Evolutionary conservation across 1,140 invertebrate species (phyloP), one percentile per base, ranked within the genome.

Genomic region (Eriosoma lanigerum): DNA sequence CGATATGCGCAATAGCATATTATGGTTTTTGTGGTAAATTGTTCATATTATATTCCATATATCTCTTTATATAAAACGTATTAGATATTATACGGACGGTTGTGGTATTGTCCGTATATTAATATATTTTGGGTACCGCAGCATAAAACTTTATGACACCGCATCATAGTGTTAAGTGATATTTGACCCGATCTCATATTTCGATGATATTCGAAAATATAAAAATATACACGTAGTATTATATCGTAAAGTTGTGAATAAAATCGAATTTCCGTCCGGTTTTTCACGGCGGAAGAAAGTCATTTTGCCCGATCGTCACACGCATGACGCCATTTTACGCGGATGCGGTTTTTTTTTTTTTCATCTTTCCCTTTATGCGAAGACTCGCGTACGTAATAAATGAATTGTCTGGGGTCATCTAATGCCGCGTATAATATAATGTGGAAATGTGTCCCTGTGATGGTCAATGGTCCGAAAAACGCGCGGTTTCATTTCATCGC

Each of bases 401-500:
- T 68, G 48, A 68, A 68, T 68, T 68, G 64, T 26, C 6, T 21
- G 6, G 44, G 21, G 46, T 38, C 17, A 0, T 46, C 64, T 68
- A 68, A 68, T 24, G 1, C n/a, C n/a, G 0, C 13, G 21, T 48
- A 48, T 15, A 21, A 6, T 21, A n/a, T 10, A 9, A 64, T 68
- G 13, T 6, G 21, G 15, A 46, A 68, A 17, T 48, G 21, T 48
- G 64, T 68, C 46, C 6, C 46, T 1, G 64, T 17, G 46, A 48
- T 38, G 21, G 44, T 68, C 66, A 68, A 68, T 68, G 66, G 66
- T 68, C 21, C 66, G 44, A 24, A 48, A 17, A 48, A 68, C 44
- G 13, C 8, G 13, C 6, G 38, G 66, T 68, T 68, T 48, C 21
- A 48, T 68, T 48, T 8, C 15, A n/a, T 68, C 21, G 15, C 4